Percentiles rank a stretch among this genome's conserved stretches.
phyloP scores from a whole-genome alignment of 2,113 vertebrate species.

The Smithornis capensis region DNA sequence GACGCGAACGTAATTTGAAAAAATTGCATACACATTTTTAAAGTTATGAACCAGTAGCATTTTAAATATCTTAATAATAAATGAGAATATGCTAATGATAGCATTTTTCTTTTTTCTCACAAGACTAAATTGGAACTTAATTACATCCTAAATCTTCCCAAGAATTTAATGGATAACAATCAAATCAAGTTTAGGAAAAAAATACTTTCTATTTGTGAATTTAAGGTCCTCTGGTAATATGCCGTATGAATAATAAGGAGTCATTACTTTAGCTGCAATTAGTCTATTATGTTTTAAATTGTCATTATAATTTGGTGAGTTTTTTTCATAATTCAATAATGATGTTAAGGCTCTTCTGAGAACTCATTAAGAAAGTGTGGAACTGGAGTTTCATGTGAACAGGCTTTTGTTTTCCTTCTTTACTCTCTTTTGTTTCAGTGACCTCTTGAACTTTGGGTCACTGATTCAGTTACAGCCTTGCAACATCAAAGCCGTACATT shows the following conservation, averaged over 20 bases:
- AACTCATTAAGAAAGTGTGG: constrained; percentile 53
- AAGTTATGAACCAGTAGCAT: neutral
- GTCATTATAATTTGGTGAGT: neutral
- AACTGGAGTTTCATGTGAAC: constrained; percentile 42
- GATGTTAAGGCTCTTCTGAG: constrained; percentile 49
- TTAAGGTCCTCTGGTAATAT: neutral
- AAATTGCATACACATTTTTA: neutral
- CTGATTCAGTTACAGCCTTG: constrained; percentile 48
- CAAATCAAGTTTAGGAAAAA: neutral
- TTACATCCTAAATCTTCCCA: neutral
- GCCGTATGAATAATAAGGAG: neutral
- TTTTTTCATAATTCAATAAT: constrained; percentile 8
- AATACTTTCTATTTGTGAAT: neutral
- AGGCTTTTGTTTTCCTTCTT: constrained; percentile 48
- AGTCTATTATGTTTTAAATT: constrained; percentile 20
- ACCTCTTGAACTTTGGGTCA: constrained; percentile 61
- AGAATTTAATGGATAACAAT: neutral
- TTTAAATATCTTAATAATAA: neutral
- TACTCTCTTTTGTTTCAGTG: constrained; percentile 26
- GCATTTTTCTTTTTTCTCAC: neutral
- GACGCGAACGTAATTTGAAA: neutral
- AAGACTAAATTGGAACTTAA: neutral
- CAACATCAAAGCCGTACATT: constrained; percentile 22
- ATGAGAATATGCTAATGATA: neutral
- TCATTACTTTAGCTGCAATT: neutral